These are phyloP conservation scores for Dromaius novaehollandiae DNA, from an alignment of 2,113 vertebrate genomes.

Conservation along the genomic window DNA sequence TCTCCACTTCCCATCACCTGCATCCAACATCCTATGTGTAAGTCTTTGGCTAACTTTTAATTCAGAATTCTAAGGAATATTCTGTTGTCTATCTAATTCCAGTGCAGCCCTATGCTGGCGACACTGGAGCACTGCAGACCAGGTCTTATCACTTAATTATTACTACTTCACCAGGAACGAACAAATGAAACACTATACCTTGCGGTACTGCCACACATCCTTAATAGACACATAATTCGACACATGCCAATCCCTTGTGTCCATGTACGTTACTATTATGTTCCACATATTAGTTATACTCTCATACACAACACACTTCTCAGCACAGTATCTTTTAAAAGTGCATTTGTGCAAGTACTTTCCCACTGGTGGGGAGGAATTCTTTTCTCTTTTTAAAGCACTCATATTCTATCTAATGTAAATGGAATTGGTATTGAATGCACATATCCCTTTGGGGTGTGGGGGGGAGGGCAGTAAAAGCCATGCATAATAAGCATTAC, in stretches of 20 bases:
- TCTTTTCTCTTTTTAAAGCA: neutral
- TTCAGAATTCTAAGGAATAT: neutral
- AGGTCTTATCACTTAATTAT: neutral
- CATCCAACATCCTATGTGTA: neutral
- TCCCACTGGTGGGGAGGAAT: neutral
- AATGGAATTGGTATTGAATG: neutral
- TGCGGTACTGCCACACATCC: neutral
- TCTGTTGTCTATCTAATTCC: neutral
- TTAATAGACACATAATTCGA: neutral
- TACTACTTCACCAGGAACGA: neutral
- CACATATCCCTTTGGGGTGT: neutral
- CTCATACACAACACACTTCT: neutral
- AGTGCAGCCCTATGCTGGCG: neutral
- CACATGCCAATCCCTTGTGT: neutral
- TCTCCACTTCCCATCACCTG: neutral
- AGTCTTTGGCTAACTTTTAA: neutral
- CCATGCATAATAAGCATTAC: neutral
- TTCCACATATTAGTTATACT: neutral
- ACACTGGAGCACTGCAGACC: constrained; percentile 35
- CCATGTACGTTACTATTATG: neutral
- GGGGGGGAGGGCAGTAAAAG: neutral
- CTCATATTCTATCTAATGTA: neutral
- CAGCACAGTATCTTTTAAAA: neutral
- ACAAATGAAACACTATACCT: neutral
- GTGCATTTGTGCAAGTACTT: neutral